Evolutionary conservation across 2,113 vertebrate species (phyloP), one percentile per base, ranked within the genome.

Genomic region (Ageneiosus marmoratus): DNA sequence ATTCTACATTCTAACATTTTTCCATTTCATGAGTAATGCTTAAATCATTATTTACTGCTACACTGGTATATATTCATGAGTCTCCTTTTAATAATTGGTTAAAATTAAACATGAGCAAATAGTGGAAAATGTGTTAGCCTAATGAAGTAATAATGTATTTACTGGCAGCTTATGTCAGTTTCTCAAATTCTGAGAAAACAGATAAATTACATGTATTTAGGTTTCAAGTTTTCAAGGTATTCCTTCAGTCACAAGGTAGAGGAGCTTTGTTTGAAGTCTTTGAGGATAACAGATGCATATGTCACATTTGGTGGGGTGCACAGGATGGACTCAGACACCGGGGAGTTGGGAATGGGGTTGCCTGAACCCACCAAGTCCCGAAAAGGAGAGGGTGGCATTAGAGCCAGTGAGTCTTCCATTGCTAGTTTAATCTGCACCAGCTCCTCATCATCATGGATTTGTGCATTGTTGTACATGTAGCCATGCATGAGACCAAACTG

Each of bases 381-480:
- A 85, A 99, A 99, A 44, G 98, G 98, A 4, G 98, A 99, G 0
- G 97, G 98, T 0, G 98, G 98, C 0, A 96, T 99, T 81, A 99
- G 91, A 0, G 96, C 95, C 0, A 96, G 91, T 1, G 97, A 96
- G 55, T 95, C 96, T 88, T 95, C 97, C 69, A 95, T 85, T 41
- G 94, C 93, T 50, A 94, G 76, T 89, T 95, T 97, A 88, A 93
- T 89, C 89, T 94, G 93, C 0, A 87, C 90, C 0, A 88, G 87
- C 82, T 94, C 92, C 76, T 94, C 95, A 22, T 96, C 96, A 3
- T 97, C 95, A 0, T 95, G 94, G 87, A 91, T 94, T 48, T 92
- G 92, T 6, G 93, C 89, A 60, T 94, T 96, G 91, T 97, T 95
- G 0, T 95, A 97, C 88, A 97, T 90, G 0, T 96, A 98, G 86